phyloP scores from a whole-genome alignment of 2,113 vertebrate species.

The rat (Rattus norvegicus) region GRCr8 NC_086027.1:84340001-84340500 shows the following conservation, averaged over 20 bases:
- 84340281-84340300: conserved; percentile 79
- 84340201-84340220: background rate
- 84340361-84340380: conserved; percentile 88
- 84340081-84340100: background rate
- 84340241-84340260: background rate
- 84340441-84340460: conserved; percentile 94
- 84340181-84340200: background rate
- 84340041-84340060: background rate
- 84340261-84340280: background rate
- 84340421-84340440: conserved; percentile 83
- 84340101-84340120: background rate
- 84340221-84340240: background rate
- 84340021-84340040: background rate
- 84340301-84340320: conserved; percentile 93
- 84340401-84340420: conserved; percentile 85
- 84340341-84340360: conserved; percentile 96
- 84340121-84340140: background rate
- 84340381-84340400: conserved; percentile 83
- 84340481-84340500: background rate
- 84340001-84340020: background rate
- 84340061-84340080: background rate
- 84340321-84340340: conserved; percentile 98
- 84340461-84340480: conserved; percentile 89
- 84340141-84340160: background rate
- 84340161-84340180: background rate